Evolutionary conservation across 1,140 invertebrate genomes (phyloP).

Genomic region (Nephila pilipes): DNA sequence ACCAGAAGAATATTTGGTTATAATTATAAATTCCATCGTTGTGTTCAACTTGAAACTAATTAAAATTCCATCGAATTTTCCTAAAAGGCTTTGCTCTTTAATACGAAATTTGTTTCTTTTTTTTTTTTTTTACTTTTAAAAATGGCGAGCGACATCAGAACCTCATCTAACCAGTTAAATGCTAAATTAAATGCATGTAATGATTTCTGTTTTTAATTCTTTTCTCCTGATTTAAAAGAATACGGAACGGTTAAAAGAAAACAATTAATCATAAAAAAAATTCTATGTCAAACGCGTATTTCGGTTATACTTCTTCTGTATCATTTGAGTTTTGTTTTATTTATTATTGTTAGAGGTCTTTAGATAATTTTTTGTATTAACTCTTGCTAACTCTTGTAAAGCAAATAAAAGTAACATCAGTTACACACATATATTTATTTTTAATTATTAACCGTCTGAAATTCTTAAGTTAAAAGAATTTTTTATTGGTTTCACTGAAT

Average conservation of each 20-base stretch:
- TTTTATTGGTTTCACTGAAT: too few relatives aligned
- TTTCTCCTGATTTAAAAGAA: neutral
- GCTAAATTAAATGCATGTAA: neutral
- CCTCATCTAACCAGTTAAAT: neutral
- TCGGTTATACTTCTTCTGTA: neutral
- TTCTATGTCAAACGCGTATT: neutral
- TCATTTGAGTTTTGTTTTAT: neutral
- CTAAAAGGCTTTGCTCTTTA: neutral
- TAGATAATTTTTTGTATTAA: too few relatives aligned
- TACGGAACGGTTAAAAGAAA: neutral
- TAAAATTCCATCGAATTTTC: constrained; percentile 51
- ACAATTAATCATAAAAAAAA: too few relatives aligned
- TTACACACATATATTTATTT: too few relatives aligned
- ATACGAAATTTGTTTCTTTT: neutral
- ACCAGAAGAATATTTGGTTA: constrained; percentile 2
- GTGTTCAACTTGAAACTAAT: constrained; percentile 50
- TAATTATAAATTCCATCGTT: constrained; percentile 50
- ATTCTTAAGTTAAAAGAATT: too few relatives aligned
- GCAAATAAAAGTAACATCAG: too few relatives aligned
- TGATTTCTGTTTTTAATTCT: neutral
- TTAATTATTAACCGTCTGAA: too few relatives aligned
- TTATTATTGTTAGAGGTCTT: neutral
- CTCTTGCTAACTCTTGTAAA: too few relatives aligned
- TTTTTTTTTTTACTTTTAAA: neutral
- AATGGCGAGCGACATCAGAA: neutral